Conservation (phyloP, 2,888 invertebrate genomes). For the Hydriomena furcata region DNA sequence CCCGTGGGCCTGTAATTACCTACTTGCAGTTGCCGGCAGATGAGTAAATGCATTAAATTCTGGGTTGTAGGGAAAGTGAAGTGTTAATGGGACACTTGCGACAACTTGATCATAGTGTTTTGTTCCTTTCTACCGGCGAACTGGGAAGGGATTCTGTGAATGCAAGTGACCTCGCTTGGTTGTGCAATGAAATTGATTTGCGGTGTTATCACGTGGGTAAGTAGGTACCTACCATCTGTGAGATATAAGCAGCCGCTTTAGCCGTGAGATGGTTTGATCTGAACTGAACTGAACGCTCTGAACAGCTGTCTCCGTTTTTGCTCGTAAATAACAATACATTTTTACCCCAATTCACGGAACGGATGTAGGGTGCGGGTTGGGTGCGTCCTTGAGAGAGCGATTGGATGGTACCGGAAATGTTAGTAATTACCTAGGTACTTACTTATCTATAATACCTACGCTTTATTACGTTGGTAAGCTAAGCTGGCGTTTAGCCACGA, state of each 20-base stretch:
- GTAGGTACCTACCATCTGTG: constrained; percentile 30
- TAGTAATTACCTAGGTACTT: no score
- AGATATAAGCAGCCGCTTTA: constrained; percentile 29
- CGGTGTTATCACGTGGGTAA: background rate
- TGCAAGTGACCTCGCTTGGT: constrained; percentile 48
- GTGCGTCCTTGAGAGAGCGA: constrained; percentile 73
- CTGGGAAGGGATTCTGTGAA: constrained; percentile 61
- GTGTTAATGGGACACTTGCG: constrained; percentile 64
- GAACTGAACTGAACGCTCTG: no score
- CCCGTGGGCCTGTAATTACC: constrained; percentile 70
- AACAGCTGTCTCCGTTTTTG: constrained; percentile 64
- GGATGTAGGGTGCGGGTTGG: constrained; percentile 77
- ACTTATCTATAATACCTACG: no score
- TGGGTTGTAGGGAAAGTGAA: constrained; percentile 78
- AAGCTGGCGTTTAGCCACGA: no score
- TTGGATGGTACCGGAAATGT: constrained; percentile 67
- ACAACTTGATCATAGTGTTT: constrained; percentile 76
- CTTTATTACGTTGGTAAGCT: constrained; percentile 35
- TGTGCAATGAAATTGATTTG: constrained; percentile 41
- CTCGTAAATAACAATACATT: constrained; percentile 53
- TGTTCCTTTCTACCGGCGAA: constrained; percentile 55
- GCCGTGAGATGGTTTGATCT: constrained; percentile 20
- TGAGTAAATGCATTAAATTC: constrained; percentile 80
- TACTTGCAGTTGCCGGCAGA: constrained; percentile 72
- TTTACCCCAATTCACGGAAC: constrained; percentile 67